Evolutionary conservation across 2,797 vertebrate species (phyloP), one percentile per base, ranked within the genome.

Genomic region (Coccyzus lansbergi): DNA sequence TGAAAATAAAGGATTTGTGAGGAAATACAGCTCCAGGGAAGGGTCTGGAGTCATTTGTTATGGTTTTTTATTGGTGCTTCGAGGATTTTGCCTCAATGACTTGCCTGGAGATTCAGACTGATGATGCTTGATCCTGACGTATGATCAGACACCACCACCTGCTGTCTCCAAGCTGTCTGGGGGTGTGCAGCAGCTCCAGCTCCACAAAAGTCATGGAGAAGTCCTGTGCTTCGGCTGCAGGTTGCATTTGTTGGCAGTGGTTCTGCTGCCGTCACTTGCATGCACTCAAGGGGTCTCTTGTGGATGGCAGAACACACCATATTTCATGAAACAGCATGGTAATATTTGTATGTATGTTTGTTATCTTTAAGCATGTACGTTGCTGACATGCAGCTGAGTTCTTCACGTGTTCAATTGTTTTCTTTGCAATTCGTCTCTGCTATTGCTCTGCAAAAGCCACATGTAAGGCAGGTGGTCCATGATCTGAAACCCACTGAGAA

Each of bases 401-500:
- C 40, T 42, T 42, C 40, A 42, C 11, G 40, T 16, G 40, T 42
- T 42, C 42, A 40, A 16, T 42, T 42, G 40, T 42, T 42, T 13
- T 42, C 42, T 42, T 44, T 85, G 64, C 38, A 51, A 8, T 49
- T 67, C 14, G 33, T 46, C 72, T 42, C 49, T 59, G 60, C 51
- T 34, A 5, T 59, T 20, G 48, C 42, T 90, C 25, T 65, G 62
- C 63, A 49, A 28, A 77, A 60, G 52, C 29, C 1, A 13, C 22
- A 22, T 88, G 29, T 7, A 12, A 44, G 56, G 46, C 36, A 62
- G 72, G 70, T 83, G 90, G 81, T 52, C 75, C 77, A 46, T 42
- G 87, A 85, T 34, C 51, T 91, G 65, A 94, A 96, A 94, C 88
- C 88, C 94, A 81, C 63, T 2, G 0, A 78, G 69, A 79, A 79